Percentiles rank a stretch among this genome's conserved stretches.
Conservation (phyloP, 2,797 vertebrate genomes). For the Pseudomugil tenellus region DNA sequence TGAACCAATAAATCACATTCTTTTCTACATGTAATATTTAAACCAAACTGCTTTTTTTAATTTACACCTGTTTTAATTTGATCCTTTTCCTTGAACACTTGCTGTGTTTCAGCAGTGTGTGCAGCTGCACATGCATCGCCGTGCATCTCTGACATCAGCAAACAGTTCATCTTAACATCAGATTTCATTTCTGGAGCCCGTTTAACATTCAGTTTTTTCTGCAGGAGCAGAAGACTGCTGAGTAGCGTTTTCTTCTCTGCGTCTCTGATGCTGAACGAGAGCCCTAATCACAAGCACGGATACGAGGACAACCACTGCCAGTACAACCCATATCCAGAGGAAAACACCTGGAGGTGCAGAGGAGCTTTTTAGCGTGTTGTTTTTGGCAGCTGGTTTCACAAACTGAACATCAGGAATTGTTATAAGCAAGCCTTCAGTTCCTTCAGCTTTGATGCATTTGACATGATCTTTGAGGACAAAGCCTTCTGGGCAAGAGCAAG, state of each 20-base stretch:
- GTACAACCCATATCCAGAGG: slow-evolving; percentile 65
- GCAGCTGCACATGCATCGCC: no score
- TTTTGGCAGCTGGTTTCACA: slow-evolving; percentile 15
- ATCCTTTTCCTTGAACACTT: no score
- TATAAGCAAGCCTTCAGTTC: background rate
- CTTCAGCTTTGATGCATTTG: slow-evolving; percentile 35
- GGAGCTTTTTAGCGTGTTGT: slow-evolving; percentile 20
- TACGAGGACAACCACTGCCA: slow-evolving; percentile 34
- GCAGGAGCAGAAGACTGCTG: slow-evolving; percentile 7
- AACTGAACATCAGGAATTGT: background rate
- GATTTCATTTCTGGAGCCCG: background rate
- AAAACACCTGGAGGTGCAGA: slow-evolving; percentile 24
- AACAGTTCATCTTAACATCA: background rate
- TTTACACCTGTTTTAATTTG: no score
- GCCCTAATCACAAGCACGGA: slow-evolving; percentile 46
- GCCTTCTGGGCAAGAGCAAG: slow-evolving; percentile 62
- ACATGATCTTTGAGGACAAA: slow-evolving; percentile 38
- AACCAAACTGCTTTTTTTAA: no score
- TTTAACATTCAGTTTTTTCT: slow-evolving; percentile 18
- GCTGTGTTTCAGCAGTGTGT: background rate
- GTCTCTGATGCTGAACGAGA: slow-evolving; percentile 46
- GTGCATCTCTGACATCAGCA: background rate
- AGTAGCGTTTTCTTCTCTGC: slow-evolving; percentile 21
- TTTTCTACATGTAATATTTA: no score
- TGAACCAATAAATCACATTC: no score